Base-by-base conservation (phyloP, 1,140 invertebrate species). In the Drosophila lacteicornis region DNA sequence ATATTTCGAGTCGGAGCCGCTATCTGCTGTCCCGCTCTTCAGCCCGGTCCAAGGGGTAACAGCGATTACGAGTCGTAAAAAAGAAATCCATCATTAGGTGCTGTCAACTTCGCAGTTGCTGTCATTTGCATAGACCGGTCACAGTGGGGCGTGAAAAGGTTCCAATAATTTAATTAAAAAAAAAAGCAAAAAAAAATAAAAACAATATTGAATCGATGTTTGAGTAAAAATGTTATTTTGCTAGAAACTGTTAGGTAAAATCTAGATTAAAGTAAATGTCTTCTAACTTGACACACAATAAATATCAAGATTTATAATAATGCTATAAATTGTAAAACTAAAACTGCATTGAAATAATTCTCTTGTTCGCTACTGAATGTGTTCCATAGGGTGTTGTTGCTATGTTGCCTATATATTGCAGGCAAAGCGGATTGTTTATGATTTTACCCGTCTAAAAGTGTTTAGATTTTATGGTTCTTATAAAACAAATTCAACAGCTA, bases 21-120 rank as follows among this genome's bases (percentile, higher is more conserved):
- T 86, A 86, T 87, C 63, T 71, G 45, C 56, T 51, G 45, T 30
- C 13, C 55, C 19, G n/a, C 51, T 58, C 56, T 11, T 36, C 33
- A 36, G 33, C 0, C 33, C 33, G 33, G 33, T 36, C 33, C 25
- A 17, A 50, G 33, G 45, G 73, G 53, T 40, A 78, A 75, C 63
- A 66, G 61, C 69, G 75, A 86, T 86, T 87, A 86, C 76, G 71
- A 75, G 33, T 83, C 80, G 66, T 77, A 86, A 88, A 87, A 86
- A 87, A 87, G 83, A 87, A 87, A 87, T 87, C 76, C 83, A 87
- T 87, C 84, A 87, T 87, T 87, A 63, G 67, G 50, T 68, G 62
- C 66, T 65, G 79, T 79, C 50, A 70, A 51, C 69, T 53, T 33
- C 40, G 33, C 51, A 42, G 57, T 22, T 17, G 15, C 33, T 70